Conservation (phyloP, 2,797 vertebrate species). For the Erpetoichthys calabaricus region DNA sequence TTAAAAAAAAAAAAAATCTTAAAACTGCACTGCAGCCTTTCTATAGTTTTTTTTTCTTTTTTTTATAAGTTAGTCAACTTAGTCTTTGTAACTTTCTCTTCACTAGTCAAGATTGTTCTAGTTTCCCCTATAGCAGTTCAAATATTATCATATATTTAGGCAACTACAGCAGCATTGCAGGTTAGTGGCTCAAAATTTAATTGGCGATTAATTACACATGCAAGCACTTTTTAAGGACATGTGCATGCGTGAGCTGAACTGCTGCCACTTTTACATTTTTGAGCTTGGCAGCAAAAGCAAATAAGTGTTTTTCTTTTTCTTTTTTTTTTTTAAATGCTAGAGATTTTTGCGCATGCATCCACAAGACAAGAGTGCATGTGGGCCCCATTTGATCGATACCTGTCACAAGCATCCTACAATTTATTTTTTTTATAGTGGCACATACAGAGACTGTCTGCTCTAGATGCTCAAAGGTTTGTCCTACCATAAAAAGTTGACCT, state of each 20-base stretch:
- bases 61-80: constrained; percentile 24
- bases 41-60: constrained; percentile 8
- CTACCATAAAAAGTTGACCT: no score
- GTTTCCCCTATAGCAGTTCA: constrained; percentile 53
- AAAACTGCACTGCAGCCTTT: no score
- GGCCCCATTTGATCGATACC: constrained; percentile 14
- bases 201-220: constrained; percentile 72
- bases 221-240: constrained; percentile 53
- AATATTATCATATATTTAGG: constrained; percentile 67
- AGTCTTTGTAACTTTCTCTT: constrained; percentile 47
- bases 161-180: constrained; percentile 70
- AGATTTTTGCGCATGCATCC: constrained; percentile 5
- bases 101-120: constrained; percentile 35
- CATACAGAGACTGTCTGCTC: no score
- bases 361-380: constrained; percentile 16
- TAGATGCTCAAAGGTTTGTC: no score
- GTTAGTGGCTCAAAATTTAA: constrained; percentile 56
- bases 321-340: no score
- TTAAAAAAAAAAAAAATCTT: no score
- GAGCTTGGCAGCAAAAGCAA: no score
- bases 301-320: no score
- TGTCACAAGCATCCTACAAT: no score
- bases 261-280: constrained; percentile 4
- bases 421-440: no score
- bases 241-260: constrained; percentile 18